These are phyloP conservation scores for Scomber japonicus DNA, from an alignment of 2,113 vertebrate species.

Conservation along the genomic window DNA sequence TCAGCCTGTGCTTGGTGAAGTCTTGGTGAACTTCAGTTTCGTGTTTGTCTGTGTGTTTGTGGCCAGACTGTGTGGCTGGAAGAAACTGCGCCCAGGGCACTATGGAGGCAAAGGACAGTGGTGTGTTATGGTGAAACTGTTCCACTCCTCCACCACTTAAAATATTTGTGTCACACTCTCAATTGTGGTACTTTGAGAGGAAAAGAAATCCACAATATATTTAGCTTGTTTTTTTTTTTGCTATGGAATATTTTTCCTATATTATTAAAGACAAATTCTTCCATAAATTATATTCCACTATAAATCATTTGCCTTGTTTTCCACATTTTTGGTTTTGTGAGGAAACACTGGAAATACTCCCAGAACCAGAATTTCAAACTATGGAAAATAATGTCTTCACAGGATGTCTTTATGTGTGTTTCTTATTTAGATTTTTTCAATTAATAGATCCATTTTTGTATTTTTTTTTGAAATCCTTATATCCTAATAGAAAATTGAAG, in stretches of 20 bases:
- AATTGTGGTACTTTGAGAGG: constrained; percentile 27
- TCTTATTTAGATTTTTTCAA: constrained; percentile 32
- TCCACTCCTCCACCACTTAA: constrained; percentile 15
- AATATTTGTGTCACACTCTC: constrained; percentile 48
- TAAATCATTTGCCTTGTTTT: constrained; percentile 51
- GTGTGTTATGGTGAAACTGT: constrained; percentile 13
- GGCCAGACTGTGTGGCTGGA: constrained; percentile 60
- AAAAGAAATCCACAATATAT: constrained; percentile 17
- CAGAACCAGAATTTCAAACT: constrained; percentile 28
- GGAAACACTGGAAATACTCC: constrained; percentile 45
- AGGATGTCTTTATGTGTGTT: constrained; percentile 14
- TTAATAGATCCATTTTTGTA: constrained; percentile 3
- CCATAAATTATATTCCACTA: constrained; percentile 14
- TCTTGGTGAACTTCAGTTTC: constrained; percentile 44
- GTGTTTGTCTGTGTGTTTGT: constrained; percentile 56
- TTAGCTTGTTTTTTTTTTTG: constrained; percentile 20
- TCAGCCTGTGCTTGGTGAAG: constrained; percentile 23
- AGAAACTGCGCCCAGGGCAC: constrained; percentile 34
- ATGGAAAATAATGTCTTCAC: constrained; percentile 15
- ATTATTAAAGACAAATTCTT: constrained; percentile 50
- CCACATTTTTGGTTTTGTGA: constrained; percentile 48
- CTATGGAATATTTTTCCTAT: constrained; percentile 18
- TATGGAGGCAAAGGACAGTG: constrained; percentile 6
- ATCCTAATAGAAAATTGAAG: neutral
- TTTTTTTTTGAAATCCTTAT: neutral